Evolutionary conservation across 2,888 invertebrate genomes (phyloP).

Genomic region (Gymnosoma rotundatum): DNA sequence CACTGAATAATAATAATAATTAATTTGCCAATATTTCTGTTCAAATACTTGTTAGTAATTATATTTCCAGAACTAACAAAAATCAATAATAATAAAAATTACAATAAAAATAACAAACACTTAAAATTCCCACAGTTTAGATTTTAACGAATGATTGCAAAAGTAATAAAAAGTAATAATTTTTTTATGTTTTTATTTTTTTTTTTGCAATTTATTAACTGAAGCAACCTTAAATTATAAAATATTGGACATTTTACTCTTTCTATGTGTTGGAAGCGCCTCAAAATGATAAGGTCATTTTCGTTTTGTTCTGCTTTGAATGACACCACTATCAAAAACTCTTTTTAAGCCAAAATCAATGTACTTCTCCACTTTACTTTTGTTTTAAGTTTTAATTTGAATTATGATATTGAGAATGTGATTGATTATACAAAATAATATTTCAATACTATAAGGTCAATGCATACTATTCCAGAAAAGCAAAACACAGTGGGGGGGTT

Average conservation of each 20-base stretch:
- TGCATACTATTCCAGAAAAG: too few relatives aligned
- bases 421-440: too few relatives aligned
- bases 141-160: slow-evolving; percentile 45
- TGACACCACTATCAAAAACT: too few relatives aligned
- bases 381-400: too few relatives aligned
- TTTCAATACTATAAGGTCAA: too few relatives aligned
- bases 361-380: too few relatives aligned
- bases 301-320: too few relatives aligned
- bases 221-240: not conserved
- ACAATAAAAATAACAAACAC: slow-evolving; percentile 10
- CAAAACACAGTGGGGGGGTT: too few relatives aligned
- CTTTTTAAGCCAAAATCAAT: too few relatives aligned
- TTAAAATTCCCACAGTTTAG: slow-evolving; percentile 57
- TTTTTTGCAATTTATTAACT: not conserved
- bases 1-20: too few relatives aligned
- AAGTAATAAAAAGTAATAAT: slow-evolving; percentile 29
- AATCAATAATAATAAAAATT: not conserved
- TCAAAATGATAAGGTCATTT: not conserved
- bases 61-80: slow-evolving; percentile 24
- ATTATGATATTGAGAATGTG: too few relatives aligned
- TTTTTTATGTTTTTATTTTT: too few relatives aligned
- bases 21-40: not conserved
- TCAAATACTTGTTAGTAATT: not conserved
- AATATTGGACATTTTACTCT: slow-evolving; percentile 11
- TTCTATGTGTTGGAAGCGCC: not conserved